Percentiles rank a stretch among this genome's conserved stretches.
These are phyloP conservation scores for Tragulus kanchil DNA, from an alignment of 2,113 vertebrate genomes.

Conservation along the genomic window DNA sequence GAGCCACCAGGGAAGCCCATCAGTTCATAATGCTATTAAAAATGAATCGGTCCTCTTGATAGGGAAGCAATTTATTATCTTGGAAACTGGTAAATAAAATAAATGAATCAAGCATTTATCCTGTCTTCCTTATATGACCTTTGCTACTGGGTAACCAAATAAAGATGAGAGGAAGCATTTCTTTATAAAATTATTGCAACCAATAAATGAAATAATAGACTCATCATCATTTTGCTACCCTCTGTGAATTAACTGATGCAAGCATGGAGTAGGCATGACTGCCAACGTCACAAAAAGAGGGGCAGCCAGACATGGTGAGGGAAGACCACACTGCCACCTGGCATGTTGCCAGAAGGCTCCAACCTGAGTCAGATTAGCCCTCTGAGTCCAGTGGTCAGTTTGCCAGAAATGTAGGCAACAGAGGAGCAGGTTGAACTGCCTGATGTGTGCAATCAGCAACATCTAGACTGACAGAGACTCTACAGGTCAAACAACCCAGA, in stretches of 20 bases:
- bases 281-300: not conserved
- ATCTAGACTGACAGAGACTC: not conserved
- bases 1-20: not conserved
- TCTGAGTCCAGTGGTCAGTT: not conserved
- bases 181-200: not conserved
- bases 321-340: not conserved
- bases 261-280: too few relatives aligned
- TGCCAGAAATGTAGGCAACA: not conserved
- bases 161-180: not conserved
- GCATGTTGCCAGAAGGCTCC: not conserved
- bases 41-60: not conserved
- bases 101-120: constrained; percentile 37
- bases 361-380: not conserved
- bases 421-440: not conserved
- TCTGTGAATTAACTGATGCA: not conserved
- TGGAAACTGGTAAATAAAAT: constrained; percentile 7
- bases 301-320: not conserved
- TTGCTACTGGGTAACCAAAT: not conserved
- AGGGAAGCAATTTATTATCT: constrained; percentile 15
- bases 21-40: constrained; percentile 29
- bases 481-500: not conserved
- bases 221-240: not conserved
- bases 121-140: not conserved
- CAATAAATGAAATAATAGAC: not conserved
- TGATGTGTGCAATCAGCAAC: not conserved